These are phyloP conservation scores for Natator depressus DNA, from an alignment of 2,113 vertebrate genomes.

Conservation along the genomic window DNA sequence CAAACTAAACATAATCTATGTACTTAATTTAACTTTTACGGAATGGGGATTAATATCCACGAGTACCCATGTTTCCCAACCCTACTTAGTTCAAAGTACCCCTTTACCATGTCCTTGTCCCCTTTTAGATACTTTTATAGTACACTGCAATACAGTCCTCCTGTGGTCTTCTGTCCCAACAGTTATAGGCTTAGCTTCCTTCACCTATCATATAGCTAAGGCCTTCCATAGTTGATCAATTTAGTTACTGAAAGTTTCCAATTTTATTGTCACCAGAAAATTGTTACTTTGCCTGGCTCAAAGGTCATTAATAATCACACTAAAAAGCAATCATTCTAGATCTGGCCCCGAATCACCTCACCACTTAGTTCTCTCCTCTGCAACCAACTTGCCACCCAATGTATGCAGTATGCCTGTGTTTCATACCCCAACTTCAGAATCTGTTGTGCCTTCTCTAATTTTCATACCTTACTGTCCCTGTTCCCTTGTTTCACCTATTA, in stretches of 20 bases:
- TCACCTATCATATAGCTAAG: background rate
- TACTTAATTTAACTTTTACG: constrained; percentile 21
- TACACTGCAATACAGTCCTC: background rate
- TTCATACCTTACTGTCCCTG: background rate
- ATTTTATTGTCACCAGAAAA: background rate
- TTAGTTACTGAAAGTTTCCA: background rate
- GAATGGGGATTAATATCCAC: background rate
- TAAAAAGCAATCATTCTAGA: background rate
- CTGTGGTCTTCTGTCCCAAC: background rate
- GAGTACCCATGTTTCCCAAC: background rate
- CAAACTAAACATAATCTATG: constrained; percentile 62
- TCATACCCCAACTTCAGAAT: background rate
- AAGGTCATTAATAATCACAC: background rate
- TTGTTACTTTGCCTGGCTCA: background rate
- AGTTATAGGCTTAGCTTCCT: background rate
- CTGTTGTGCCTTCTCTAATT: background rate
- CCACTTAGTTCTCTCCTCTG: background rate
- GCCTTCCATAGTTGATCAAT: background rate
- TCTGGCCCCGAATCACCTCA: background rate
- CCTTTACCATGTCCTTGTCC: background rate
- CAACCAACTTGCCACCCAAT: background rate
- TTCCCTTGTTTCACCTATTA: background rate
- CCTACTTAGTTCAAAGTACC: background rate
- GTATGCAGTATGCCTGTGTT: background rate
- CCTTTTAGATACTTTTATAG: background rate